Evolutionary conservation across 2,113 vertebrate species (phyloP).

Genomic region (Calidris pygmaea): DNA sequence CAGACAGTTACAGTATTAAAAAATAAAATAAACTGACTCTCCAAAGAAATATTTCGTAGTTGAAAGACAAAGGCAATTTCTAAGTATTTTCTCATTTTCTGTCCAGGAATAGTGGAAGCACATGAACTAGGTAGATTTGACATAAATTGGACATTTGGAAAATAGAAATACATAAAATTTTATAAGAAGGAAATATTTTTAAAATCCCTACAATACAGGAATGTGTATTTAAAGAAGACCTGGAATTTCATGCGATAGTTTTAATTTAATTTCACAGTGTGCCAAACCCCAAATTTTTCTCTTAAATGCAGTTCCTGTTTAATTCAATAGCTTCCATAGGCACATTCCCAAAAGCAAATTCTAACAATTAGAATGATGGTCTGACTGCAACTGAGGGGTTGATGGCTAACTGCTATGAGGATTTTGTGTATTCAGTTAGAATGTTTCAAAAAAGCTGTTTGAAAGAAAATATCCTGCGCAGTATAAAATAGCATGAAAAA

Average conservation of each 20-base stretch:
- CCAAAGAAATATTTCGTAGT: not conserved
- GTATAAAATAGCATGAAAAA: not conserved
- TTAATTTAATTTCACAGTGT: not conserved
- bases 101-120: not conserved
- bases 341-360: not conserved
- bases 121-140: not conserved
- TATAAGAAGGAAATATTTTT: not conserved
- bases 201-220: not conserved
- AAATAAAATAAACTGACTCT: not conserved
- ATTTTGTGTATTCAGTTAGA: not conserved
- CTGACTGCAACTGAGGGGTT: not conserved
- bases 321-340: not conserved
- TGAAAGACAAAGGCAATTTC: conserved; percentile 18
- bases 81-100: not conserved
- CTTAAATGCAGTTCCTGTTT: not conserved
- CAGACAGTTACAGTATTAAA: not conserved
- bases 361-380: not conserved
- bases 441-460: not conserved
- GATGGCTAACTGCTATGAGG: not conserved
- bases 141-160: not conserved
- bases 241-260: not conserved
- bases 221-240: not conserved
- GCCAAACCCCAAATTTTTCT: not conserved
- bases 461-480: not conserved
- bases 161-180: not conserved